Percentiles rank a stretch among this genome's conserved stretches.
Conservation (phyloP, 2,113 vertebrate species). For the Falco punctatus region DNA sequence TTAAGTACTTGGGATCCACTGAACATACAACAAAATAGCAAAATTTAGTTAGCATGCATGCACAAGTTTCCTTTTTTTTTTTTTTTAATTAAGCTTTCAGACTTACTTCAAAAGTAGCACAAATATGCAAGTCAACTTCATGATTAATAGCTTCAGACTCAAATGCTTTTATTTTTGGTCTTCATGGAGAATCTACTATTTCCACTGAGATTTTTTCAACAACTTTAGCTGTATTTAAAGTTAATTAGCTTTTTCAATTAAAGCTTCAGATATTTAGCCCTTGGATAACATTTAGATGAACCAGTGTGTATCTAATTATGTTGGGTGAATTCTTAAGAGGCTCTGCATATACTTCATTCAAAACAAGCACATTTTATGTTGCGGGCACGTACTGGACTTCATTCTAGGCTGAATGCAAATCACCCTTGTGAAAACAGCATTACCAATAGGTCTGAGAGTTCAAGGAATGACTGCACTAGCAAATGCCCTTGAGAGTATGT, state of each 20-base stretch:
- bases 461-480: conserved; percentile 10
- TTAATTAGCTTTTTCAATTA: conserved; percentile 80
- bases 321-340: conserved; percentile 69
- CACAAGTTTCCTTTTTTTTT: conserved; percentile 4
- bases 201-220: conserved; percentile 66
- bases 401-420: conserved; percentile 46
- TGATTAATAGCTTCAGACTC: conserved; percentile 66
- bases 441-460: background rate
- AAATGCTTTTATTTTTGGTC: conserved; percentile 58
- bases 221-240: conserved; percentile 73
- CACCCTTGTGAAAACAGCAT: conserved; percentile 33
- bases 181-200: conserved; percentile 63
- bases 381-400: conserved; percentile 14
- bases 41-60: conserved; percentile 17
- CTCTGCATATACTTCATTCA: conserved; percentile 52
- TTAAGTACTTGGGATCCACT: background rate
- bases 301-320: conserved; percentile 70
- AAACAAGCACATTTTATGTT: conserved; percentile 54
- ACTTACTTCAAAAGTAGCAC: conserved; percentile 39
- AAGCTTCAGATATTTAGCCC: conserved; percentile 75
- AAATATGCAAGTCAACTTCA: conserved; percentile 54
- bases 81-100: conserved; percentile 37
- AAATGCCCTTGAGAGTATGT: background rate
- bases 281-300: conserved; percentile 75
- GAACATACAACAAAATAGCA: background rate